Evolutionary conservation across 2,888 invertebrate species (phyloP).

Genomic region (Phaonia tiefii): DNA sequence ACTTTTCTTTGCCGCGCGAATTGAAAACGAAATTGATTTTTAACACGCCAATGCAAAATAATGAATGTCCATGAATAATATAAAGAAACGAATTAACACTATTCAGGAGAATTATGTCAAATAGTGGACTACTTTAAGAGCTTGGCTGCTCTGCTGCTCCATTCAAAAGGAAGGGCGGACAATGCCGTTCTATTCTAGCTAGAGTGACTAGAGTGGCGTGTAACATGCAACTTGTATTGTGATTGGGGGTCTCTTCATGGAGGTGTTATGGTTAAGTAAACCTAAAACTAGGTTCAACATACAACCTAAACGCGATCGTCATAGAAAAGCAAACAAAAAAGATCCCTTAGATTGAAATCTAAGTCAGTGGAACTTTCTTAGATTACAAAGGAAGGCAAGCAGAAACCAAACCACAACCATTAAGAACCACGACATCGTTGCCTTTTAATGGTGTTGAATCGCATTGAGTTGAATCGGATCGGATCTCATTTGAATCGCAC

Average conservation of each 20-base stretch:
- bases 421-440: neutral
- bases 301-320: neutral
- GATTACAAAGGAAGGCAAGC: neutral
- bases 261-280: conserved; percentile 1
- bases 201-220: conserved; percentile 6
- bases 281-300: conserved; percentile 3
- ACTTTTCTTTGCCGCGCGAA: neutral
- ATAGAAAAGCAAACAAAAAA: neutral
- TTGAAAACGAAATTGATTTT: neutral
- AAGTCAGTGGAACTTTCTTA: conserved; percentile 22
- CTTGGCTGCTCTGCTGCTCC: neutral
- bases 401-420: neutral
- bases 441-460: neutral
- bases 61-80: too few relatives aligned
- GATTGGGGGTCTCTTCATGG: too few relatives aligned
- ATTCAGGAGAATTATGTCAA: conserved; percentile 13
- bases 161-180: too few relatives aligned
- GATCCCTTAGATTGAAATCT: conserved; percentile 9
- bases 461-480: neutral
- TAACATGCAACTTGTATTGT: conserved; percentile 17
- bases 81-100: neutral
- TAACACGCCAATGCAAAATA: conserved; percentile 7
- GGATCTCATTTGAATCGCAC: neutral
- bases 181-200: neutral
- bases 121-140: neutral